These are phyloP conservation scores for Meiosimyza decipiens DNA, from an alignment of 2,888 invertebrate species.

Conservation along the genomic window DNA sequence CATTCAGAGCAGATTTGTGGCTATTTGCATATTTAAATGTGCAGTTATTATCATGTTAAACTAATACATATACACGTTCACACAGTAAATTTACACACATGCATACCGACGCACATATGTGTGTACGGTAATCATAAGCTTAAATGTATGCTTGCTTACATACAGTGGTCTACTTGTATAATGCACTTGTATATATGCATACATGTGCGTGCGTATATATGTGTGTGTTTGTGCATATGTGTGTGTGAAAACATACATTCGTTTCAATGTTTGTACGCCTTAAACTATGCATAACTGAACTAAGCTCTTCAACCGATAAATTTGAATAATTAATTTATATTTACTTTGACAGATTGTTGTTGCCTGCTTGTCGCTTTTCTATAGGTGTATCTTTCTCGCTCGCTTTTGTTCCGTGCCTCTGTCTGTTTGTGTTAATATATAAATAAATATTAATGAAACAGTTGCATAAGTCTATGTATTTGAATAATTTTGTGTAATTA, in stretches of 20 bases:
- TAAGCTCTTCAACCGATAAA: slow-evolving; percentile 43
- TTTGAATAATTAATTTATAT: slow-evolving; percentile 58
- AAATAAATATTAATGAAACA: no score
- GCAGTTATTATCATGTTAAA: slow-evolving; percentile 18
- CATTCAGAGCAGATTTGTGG: slow-evolving; percentile 22
- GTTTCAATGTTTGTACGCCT: neutral
- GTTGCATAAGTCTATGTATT: no score
- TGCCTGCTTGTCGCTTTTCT: no score
- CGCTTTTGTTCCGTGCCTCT: no score
- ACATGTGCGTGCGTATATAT: neutral
- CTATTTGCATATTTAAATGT: slow-evolving; percentile 29
- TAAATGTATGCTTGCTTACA: no score
- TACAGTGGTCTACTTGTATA: neutral
- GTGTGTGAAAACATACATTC: neutral
- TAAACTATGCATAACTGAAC: slow-evolving; percentile 40
- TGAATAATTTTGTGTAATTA: no score
- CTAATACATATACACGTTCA: slow-evolving; percentile 8
- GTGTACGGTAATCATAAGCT: neutral
- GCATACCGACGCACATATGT: neutral
- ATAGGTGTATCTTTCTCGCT: no score
- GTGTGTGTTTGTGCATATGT: neutral
- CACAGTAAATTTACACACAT: neutral
- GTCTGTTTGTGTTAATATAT: no score
- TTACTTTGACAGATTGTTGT: slow-evolving; percentile 45
- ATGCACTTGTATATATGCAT: neutral